Evolutionary conservation across 2,888 invertebrate species (phyloP).

Genomic region (Lymantria monacha): DNA sequence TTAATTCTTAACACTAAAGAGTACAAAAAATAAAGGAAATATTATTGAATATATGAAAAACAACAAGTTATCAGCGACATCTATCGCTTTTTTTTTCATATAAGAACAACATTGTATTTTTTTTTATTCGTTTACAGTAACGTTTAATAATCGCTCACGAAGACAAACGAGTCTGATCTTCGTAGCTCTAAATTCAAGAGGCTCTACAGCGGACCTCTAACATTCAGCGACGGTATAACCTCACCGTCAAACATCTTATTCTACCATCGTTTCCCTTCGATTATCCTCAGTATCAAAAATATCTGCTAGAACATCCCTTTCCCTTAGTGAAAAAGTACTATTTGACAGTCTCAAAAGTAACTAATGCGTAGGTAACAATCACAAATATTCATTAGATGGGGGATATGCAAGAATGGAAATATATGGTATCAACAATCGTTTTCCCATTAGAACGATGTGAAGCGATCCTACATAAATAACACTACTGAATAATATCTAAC

Average conservation of each 20-base stretch:
- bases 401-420: conserved; percentile 75
- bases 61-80: conserved; percentile 79
- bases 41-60: conserved; percentile 81
- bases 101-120: conserved; percentile 78
- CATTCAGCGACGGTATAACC: conserved; percentile 1
- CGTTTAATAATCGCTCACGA: conserved; percentile 72
- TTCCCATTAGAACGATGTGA: conserved; percentile 61
- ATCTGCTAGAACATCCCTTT: conserved; percentile 81
- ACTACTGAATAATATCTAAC: conserved; percentile 59
- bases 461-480: conserved; percentile 58
- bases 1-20: conserved; percentile 80
- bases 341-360: conserved; percentile 82
- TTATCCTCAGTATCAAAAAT: conserved; percentile 81
- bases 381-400: conserved; percentile 66
- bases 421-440: conserved; percentile 67
- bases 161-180: conserved; percentile 50
- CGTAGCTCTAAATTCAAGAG: conserved; percentile 21
- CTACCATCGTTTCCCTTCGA: conserved; percentile 77
- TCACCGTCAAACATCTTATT: conserved; percentile 31
- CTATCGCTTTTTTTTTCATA: conserved; percentile 68
- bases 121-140: conserved; percentile 76
- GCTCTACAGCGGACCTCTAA: background rate
- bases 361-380: conserved; percentile 81
- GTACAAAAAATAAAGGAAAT: conserved; percentile 83
- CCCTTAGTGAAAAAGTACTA: conserved; percentile 77